Percentiles rank a stretch among this genome's conserved stretches.
Conservation (phyloP, 2,888 invertebrate species). For the Caenorhabditis uteleia region DNA sequence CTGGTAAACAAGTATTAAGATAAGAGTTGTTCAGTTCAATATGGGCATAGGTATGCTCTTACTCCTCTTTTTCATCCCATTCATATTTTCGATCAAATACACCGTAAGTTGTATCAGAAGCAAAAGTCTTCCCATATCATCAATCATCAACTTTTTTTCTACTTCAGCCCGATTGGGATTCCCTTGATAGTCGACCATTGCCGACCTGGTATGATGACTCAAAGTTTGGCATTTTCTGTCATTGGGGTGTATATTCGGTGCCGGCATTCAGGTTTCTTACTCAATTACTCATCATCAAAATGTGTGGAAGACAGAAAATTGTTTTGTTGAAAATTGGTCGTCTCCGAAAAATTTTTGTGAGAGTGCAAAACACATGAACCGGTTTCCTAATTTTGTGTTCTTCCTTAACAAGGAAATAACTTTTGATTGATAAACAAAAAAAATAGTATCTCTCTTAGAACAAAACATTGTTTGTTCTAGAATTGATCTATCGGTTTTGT, state of each 20-base stretch:
- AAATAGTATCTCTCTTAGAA: neutral
- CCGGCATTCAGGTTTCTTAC: constrained; percentile 45
- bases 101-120: constrained; percentile 16
- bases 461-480: neutral
- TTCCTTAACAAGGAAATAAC: constrained; percentile 1
- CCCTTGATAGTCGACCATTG: constrained; percentile 71
- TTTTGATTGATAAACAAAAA: neutral
- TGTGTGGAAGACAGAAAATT: neutral
- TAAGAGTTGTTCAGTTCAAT: no score
- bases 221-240: constrained; percentile 73
- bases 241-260: constrained; percentile 71
- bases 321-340: no score
- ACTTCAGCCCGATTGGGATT: constrained; percentile 70
- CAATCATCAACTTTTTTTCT: neutral
- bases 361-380: no score
- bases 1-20: no score
- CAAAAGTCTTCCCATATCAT: neutral
- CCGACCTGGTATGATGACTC: constrained; percentile 71
- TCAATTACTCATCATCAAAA: no score
- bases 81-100: constrained; percentile 17
- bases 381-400: neutral
- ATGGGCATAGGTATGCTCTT: constrained; percentile 1
- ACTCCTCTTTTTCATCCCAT: constrained; percentile 7
- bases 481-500: no score
- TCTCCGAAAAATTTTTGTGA: no score